These are phyloP conservation scores for Novumbra hubbsi DNA, from an alignment of 2,797 vertebrate genomes.

Conservation along the genomic window DNA sequence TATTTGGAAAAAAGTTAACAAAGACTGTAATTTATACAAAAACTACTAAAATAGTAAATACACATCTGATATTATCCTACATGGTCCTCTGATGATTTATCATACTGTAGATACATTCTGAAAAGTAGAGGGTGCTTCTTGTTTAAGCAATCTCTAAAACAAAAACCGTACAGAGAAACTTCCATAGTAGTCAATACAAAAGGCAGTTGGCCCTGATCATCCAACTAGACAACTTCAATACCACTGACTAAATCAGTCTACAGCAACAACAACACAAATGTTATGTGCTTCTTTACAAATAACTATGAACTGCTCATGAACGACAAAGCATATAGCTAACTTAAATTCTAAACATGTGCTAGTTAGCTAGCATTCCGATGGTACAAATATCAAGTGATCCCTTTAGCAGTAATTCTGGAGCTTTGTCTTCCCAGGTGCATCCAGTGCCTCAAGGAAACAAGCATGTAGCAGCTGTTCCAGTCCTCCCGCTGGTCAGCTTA, in stretches of 20 bases:
- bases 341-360: no score
- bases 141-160: not conserved
- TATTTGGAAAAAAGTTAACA: no score
- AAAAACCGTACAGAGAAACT: not conserved
- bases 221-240: not conserved
- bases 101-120: not conserved
- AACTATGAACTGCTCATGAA: not conserved
- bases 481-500: no score
- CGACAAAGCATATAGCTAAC: not conserved
- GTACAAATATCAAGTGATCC: no score
- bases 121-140: slow-evolving; percentile 17
- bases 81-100: not conserved
- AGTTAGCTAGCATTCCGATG: no score
- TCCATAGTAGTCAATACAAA: not conserved
- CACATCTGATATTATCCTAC: not conserved
- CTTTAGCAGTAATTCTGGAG: no score
- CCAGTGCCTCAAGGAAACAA: no score
- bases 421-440: no score
- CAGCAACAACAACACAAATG: not conserved
- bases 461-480: no score
- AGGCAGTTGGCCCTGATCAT: not conserved
- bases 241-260: not conserved
- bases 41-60: no score
- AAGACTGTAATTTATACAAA: no score
- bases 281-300: not conserved